Base-by-base conservation (phyloP, 2,888 invertebrate species). In the Disparrhopalites patrizii region DNA sequence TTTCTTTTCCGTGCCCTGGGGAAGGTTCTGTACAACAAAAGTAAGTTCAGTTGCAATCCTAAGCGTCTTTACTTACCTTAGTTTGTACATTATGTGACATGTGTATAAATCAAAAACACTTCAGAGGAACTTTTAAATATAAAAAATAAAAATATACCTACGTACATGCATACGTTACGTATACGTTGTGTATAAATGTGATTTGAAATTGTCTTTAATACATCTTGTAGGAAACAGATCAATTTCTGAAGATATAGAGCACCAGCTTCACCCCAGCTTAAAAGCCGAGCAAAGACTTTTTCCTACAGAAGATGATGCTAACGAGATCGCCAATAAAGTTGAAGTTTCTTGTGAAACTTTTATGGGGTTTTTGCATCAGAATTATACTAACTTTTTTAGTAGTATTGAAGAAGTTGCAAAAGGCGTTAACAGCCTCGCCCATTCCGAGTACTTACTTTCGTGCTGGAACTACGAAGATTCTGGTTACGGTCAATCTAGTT, bases 391-490 rank as follows among this genome's bases (percentile, higher is more conserved):
- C 4, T 90, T 91, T 76, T 88, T 87, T 76, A 82, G 84, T 0
- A 82, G 83, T 63, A 83, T 90, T 23, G 84, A 86, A 36, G 84
- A 87, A 73, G 81, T 83, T 0, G 81, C 82, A 25, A 79, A 80
- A 62, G 88, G 88, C 2, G 80, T 86, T 0, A 83, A 87, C 60
- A 83, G 85, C 63, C 79, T 93, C 40, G 90, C 91, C 77, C 81
- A 86, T 63, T 84, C 88, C 0, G 90, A 91, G 76, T 80, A 81
- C 43, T 81, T 92, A 8, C 27, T 72, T 1, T 69, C 67, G 8
- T 57, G 52, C 5, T 74, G 74, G 74, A 64, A 57, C 10, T 70
- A 69, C 63, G 72, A 72, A 36, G 70, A 67, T 30, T 30, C 10
- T 47, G 30, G 60, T 4, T 40, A 36, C 10, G 27, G 28, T 2